These are phyloP conservation scores for Caenorhabditis brenneri DNA, from an alignment of 1,140 invertebrate genomes.

Conservation along the genomic window DNA sequence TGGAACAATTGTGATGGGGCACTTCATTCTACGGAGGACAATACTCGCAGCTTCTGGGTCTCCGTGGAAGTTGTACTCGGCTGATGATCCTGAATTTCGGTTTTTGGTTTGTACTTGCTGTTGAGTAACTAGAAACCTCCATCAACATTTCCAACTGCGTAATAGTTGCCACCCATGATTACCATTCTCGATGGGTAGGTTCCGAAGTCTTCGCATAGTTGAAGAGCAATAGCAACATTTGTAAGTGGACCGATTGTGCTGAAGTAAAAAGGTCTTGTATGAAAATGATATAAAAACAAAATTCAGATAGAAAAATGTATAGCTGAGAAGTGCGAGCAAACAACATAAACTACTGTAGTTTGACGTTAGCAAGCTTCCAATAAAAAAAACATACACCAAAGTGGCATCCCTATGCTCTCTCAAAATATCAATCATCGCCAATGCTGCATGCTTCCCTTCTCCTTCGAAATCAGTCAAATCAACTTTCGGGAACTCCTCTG, in stretches of 20 bases:
- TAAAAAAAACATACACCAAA: constrained; percentile 26
- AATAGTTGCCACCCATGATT: constrained; percentile 81
- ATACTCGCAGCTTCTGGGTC: constrained; percentile 83
- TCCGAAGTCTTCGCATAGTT: constrained; percentile 77
- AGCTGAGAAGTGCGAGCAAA: too few relatives aligned
- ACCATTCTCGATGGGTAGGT: constrained; percentile 76
- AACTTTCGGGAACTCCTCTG: constrained; percentile 62
- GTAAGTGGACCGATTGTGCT: constrained; percentile 80
- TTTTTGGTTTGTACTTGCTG: neutral
- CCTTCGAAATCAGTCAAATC: neutral
- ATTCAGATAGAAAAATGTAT: constrained; percentile 72
- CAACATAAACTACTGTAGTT: too few relatives aligned
- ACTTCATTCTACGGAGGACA: constrained; percentile 84
- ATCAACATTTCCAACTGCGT: constrained; percentile 71
- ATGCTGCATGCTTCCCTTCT: constrained; percentile 5
- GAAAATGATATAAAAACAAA: constrained; percentile 73
- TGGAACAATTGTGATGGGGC: constrained; percentile 74
- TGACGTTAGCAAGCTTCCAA: too few relatives aligned
- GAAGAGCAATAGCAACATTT: constrained; percentile 79
- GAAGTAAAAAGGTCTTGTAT: constrained; percentile 67
- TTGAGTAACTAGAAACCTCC: neutral
- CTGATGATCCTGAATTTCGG: constrained; percentile 73
- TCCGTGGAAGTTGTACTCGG: constrained; percentile 81
- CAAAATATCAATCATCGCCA: constrained; percentile 27
- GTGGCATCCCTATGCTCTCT: constrained; percentile 42